Evolutionary conservation across 1,140 invertebrate species (phyloP).

Genomic region (Anastrepha ludens): DNA sequence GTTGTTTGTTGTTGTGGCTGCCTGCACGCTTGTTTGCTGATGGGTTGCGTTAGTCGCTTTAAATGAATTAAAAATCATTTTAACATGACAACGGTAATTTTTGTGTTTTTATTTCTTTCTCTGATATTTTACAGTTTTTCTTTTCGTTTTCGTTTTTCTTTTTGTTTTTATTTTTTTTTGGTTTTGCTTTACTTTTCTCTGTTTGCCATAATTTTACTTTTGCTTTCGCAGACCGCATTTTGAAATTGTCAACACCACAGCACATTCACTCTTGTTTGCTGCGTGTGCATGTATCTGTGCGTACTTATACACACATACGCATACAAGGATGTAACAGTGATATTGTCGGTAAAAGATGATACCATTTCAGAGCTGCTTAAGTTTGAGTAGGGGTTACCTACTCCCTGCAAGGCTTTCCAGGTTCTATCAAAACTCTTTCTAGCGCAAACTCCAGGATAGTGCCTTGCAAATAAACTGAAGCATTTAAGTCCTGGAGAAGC

Average conservation of each 20-base stretch:
- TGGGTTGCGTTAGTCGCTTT: conserved; percentile 58
- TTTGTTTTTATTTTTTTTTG: conserved; percentile 44
- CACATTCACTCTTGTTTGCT: background rate
- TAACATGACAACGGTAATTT: conserved; percentile 68
- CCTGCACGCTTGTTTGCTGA: conserved; percentile 54
- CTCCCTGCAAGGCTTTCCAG: no score
- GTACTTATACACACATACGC: no score
- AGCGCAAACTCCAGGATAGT: no score
- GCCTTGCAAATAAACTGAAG: no score
- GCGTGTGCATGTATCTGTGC: background rate
- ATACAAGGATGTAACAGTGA: no score
- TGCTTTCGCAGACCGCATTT: conserved; percentile 37
- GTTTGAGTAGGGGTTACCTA: no score
- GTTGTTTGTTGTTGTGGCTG: conserved; percentile 50
- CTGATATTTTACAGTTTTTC: conserved; percentile 54
- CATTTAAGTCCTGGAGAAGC: no score
- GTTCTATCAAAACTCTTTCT: no score
- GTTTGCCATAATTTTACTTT: conserved; percentile 54
- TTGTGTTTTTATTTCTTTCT: conserved; percentile 45
- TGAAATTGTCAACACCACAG: conserved; percentile 34
- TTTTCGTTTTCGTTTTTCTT: conserved; percentile 58
- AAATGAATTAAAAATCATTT: conserved; percentile 60
- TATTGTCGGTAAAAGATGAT: no score
- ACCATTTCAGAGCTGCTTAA: no score
- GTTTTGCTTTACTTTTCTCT: conserved; percentile 67